Conservation (phyloP, 2,888 invertebrate genomes). For the Eupithecia exiguata region DNA sequence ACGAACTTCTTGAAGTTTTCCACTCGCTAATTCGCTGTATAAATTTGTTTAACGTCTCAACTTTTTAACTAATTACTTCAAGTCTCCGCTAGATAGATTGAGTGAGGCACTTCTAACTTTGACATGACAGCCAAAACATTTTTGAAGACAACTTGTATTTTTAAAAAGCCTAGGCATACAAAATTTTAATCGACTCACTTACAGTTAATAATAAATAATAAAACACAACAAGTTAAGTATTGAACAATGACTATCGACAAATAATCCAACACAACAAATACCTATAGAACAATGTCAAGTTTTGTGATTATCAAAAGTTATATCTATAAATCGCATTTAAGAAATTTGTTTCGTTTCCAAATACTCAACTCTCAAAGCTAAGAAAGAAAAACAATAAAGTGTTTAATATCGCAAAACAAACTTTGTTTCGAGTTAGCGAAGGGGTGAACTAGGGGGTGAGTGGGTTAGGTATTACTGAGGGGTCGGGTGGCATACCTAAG, state of each 20-base stretch:
- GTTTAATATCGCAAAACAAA: slow-evolving; percentile 79
- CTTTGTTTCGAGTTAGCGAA: slow-evolving; percentile 71
- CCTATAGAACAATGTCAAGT: neutral
- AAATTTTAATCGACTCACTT: neutral
- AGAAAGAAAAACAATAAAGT: slow-evolving; percentile 79
- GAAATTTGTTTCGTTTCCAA: slow-evolving; percentile 25
- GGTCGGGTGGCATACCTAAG: slow-evolving; percentile 30
- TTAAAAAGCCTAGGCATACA: slow-evolving; percentile 2
- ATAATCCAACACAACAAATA: neutral
- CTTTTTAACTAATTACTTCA: slow-evolving; percentile 82
- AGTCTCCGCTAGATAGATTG: slow-evolving; percentile 70
- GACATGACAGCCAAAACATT: slow-evolving; percentile 54
- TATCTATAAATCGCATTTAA: neutral
- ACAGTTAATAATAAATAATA: neutral
- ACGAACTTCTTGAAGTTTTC: slow-evolving; percentile 70
- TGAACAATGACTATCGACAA: too few species aligned
- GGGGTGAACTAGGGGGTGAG: slow-evolving; percentile 49
- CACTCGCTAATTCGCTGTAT: slow-evolving; percentile 81
- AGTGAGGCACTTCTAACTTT: slow-evolving; percentile 71
- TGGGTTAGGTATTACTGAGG: slow-evolving; percentile 30
- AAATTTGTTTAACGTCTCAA: slow-evolving; percentile 83
- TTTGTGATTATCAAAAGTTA: neutral
- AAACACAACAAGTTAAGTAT: neutral
- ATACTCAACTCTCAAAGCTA: slow-evolving; percentile 61
- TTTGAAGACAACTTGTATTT: slow-evolving; percentile 13